Percentiles rank a stretch among this genome's conserved stretches.
phyloP scores from a whole-genome alignment of 2,888 invertebrate species.

The Synanthedon andrenaeformis region DNA sequence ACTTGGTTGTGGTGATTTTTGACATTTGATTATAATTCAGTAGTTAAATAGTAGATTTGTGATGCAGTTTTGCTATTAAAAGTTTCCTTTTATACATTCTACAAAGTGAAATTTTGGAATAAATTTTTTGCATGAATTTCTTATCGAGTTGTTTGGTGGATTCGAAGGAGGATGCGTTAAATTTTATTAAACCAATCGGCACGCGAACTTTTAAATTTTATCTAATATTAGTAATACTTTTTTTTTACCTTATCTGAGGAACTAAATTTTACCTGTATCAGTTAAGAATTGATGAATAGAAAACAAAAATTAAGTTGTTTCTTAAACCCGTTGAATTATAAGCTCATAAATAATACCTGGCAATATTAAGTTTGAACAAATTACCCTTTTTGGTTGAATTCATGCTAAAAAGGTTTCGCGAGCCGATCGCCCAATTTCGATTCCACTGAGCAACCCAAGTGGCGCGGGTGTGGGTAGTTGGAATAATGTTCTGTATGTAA shows the following conservation, averaged over 20 bases:
- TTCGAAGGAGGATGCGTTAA: slow-evolving; percentile 12
- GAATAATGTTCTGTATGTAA: slow-evolving; percentile 10
- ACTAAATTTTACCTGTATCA: too few relatives aligned
- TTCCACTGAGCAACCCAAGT: slow-evolving; percentile 5
- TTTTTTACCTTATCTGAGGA: too few relatives aligned
- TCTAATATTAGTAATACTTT: too few relatives aligned
- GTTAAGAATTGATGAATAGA: too few relatives aligned
- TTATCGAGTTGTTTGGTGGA: slow-evolving; percentile 33
- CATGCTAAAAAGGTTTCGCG: too few relatives aligned
- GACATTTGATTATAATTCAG: slow-evolving; percentile 15
- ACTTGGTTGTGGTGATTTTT: slow-evolving; percentile 63
- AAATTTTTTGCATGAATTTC: slow-evolving; percentile 29
- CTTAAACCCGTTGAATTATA: too few relatives aligned
- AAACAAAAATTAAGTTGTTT: too few relatives aligned
- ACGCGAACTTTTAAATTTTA: too few relatives aligned
- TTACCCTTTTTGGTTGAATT: too few relatives aligned
- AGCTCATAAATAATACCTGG: too few relatives aligned
- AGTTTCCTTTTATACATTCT: slow-evolving; percentile 45
- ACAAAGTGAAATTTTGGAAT: slow-evolving; percentile 2
- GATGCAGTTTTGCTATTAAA: slow-evolving; percentile 53
- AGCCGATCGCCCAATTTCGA: background rate
- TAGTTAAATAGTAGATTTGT: slow-evolving; percentile 37
- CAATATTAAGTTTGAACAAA: too few relatives aligned
- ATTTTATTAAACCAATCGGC: too few relatives aligned
- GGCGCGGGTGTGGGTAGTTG: slow-evolving; percentile 26